These are phyloP conservation scores for Mesodorylaimus sp. DNA, from an alignment of 2,888 invertebrate genomes.

Conservation along the genomic window DNA sequence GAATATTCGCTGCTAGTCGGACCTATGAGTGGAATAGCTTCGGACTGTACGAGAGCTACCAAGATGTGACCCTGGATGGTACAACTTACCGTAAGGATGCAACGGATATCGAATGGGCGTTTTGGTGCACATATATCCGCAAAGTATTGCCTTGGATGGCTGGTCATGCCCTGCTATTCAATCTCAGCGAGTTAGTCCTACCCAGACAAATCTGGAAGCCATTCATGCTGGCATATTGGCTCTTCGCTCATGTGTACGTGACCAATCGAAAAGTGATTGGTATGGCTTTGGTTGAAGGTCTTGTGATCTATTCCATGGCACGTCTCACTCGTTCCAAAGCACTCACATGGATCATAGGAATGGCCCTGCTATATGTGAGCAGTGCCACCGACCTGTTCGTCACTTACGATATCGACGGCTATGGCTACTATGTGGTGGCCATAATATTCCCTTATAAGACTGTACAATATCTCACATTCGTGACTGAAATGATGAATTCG, in stretches of 20 bases:
- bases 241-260: conserved; percentile 16
- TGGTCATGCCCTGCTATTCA: conserved; percentile 23
- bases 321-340: conserved; percentile 6
- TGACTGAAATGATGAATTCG: no score
- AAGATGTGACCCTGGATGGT: not conserved
- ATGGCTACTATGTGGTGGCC: not conserved
- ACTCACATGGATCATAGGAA: conserved; percentile 22
- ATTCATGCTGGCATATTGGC: conserved; percentile 13
- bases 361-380: conserved; percentile 22
- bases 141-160: conserved; percentile 19
- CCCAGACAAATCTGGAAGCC: conserved; percentile 15
- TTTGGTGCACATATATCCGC: conserved; percentile 22
- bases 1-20: conserved; percentile 16
- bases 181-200: conserved; percentile 16
- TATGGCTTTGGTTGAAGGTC: conserved; percentile 19
- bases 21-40: conserved; percentile 15
- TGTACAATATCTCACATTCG: conserved; percentile 31
- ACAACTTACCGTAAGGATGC: conserved; percentile 23
- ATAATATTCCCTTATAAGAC: conserved; percentile 27
- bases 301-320: conserved; percentile 4
- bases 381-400: conserved; percentile 16
- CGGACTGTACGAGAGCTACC: not conserved
- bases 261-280: conserved; percentile 19
- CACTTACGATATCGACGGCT: no score
- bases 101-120: conserved; percentile 29